A percentile compares a stretch with the other conserved stretches of the same genome.
Evolutionary conservation across 2,113 vertebrate species (phyloP).

Genomic region (Loxodonta africana): DNA sequence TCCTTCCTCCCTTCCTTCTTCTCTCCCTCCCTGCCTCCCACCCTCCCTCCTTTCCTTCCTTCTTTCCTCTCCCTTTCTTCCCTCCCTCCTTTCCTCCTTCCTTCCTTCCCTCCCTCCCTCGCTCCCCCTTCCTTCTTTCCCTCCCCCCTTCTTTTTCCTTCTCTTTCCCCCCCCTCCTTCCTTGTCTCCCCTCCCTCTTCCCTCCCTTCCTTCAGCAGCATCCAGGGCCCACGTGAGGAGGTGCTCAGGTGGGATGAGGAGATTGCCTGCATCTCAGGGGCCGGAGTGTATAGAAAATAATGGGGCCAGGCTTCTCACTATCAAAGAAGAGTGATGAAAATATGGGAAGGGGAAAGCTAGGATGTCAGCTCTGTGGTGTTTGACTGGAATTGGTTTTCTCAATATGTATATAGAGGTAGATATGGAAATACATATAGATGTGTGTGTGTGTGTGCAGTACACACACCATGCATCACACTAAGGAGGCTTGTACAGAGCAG

Average conservation of each 20-base stretch:
- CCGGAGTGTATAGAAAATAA: not conserved
- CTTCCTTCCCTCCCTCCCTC: too few species aligned
- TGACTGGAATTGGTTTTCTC: rapidly evolving
- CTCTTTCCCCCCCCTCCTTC: not conserved
- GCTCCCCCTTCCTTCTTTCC: rapidly evolving
- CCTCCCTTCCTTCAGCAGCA: rapidly evolving
- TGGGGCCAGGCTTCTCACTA: not conserved
- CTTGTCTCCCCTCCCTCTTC: not conserved
- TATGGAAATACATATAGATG: rapidly evolving
- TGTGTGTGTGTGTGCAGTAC: rapidly evolving
- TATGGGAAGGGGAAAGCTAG: rapidly evolving
- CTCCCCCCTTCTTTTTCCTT: too few species aligned
- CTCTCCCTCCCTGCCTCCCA: rapidly evolving
- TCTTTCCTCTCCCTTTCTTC: too few species aligned
- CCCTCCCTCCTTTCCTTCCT: not conserved
- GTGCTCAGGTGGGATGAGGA: not conserved
- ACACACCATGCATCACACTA: rapidly evolving
- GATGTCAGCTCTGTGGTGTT: rapidly evolving
- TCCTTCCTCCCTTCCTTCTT: not conserved
- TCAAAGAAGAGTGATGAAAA: rapidly evolving
- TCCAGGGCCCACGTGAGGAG: not conserved
- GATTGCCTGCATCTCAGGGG: rapidly evolving
- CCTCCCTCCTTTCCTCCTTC: not conserved
- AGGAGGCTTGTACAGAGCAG: not conserved
- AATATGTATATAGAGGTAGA: rapidly evolving